Conservation (phyloP, 1,140 invertebrate species). For the Papilio helenus region DNA sequence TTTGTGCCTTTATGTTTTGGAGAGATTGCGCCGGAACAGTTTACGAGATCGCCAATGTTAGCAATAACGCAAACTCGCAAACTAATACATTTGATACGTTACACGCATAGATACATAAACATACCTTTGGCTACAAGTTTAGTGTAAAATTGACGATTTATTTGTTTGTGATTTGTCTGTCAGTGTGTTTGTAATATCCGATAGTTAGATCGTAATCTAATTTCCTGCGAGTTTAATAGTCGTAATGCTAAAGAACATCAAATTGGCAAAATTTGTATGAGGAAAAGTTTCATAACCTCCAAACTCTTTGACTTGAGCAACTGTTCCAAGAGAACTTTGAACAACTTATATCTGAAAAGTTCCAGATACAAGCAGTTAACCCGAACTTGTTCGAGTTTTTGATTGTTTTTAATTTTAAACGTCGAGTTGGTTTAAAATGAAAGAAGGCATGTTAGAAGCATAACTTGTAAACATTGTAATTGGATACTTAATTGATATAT, state of each 20-base stretch:
- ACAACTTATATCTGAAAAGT: constrained; percentile 12
- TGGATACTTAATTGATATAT: background rate
- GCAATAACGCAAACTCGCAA: background rate
- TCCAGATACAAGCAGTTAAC: constrained; percentile 10
- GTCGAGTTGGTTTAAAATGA: background rate
- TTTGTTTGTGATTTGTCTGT: too few relatives aligned
- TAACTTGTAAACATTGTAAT: background rate
- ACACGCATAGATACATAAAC: too few relatives aligned
- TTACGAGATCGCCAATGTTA: constrained; percentile 15
- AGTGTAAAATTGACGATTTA: too few relatives aligned
- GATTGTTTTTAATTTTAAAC: background rate
- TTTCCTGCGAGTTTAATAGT: background rate
- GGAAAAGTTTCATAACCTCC: constrained; percentile 1
- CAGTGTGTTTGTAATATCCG: too few relatives aligned
- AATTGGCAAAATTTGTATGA: constrained; percentile 3
- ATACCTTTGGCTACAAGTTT: too few relatives aligned
- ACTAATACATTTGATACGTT: too few relatives aligned
- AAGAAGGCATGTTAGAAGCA: background rate
- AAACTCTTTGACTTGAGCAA: constrained; percentile 1
- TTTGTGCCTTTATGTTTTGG: constrained; percentile 23
- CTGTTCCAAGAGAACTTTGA: constrained; percentile 8
- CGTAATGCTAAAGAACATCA: background rate
- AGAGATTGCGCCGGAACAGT: constrained; percentile 9
- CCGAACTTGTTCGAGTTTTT: constrained; percentile 3
- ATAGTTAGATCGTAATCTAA: background rate